Evolutionary conservation across 2,797 vertebrate species (phyloP).

Genomic region (Xerus rutilus): DNA sequence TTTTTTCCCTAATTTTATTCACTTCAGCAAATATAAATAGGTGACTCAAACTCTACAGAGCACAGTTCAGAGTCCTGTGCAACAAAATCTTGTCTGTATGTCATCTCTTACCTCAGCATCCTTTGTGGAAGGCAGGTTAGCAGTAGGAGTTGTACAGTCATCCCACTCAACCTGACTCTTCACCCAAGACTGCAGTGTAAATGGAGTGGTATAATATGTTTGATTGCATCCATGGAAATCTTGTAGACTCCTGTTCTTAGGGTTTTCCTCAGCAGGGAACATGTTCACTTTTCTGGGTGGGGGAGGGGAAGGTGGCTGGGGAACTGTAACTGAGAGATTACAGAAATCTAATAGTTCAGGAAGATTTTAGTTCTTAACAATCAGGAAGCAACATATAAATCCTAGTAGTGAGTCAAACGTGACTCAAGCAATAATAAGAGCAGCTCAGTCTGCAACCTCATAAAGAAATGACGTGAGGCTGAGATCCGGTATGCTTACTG

Average conservation of each 20-base stretch:
- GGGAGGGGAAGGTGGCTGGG: no score
- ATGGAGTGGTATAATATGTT: background rate
- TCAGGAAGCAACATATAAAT: conserved; percentile 42
- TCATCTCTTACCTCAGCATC: conserved; percentile 58
- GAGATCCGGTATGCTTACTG: background rate
- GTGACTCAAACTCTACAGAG: conserved; percentile 66
- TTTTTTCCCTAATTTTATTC: conserved; percentile 17
- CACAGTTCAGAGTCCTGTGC: background rate
- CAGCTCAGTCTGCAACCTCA: background rate
- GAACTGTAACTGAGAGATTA: background rate
- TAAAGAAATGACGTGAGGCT: background rate
- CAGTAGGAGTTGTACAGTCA: background rate
- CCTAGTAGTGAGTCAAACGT: conserved; percentile 35
- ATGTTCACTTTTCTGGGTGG: background rate
- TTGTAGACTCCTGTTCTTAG: background rate
- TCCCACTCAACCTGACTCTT: conserved; percentile 31
- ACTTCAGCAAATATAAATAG: conserved; percentile 47
- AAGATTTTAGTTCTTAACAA: background rate
- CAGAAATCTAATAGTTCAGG: background rate
- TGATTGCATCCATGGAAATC: background rate
- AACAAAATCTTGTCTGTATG: conserved; percentile 26
- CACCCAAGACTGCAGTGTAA: conserved; percentile 41
- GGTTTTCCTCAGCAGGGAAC: background rate
- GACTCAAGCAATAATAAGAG: background rate
- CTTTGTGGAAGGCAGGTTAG: background rate